A percentile compares a stretch with the other conserved stretches of the same genome.
Conservation (phyloP, 1,140 invertebrate species). For the honey bee (Apis mellifera) region DNA sequence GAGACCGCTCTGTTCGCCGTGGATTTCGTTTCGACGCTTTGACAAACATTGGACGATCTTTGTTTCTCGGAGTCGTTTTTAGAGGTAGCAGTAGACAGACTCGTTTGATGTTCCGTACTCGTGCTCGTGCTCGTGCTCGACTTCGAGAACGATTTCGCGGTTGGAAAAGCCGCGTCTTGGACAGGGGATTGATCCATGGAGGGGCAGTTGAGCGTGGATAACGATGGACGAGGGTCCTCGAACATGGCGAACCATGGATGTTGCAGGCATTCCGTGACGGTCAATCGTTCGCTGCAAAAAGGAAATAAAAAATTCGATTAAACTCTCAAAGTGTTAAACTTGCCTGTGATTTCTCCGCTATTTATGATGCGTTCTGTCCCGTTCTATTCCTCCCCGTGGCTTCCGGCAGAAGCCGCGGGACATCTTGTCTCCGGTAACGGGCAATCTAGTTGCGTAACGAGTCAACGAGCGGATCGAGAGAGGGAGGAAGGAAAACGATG, state of each 20-base stretch:
- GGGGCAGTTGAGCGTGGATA: conserved; percentile 39
- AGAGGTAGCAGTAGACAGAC: conserved; percentile 8
- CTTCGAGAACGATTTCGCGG: conserved; percentile 25
- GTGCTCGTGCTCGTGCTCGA: neutral
- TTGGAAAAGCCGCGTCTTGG: conserved; percentile 47
- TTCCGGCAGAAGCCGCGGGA: conserved; percentile 42
- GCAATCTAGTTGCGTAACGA: conserved; percentile 41
- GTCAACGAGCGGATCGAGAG: neutral
- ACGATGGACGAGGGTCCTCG: conserved; percentile 64
- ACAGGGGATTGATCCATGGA: conserved; percentile 21
- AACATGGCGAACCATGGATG: conserved; percentile 84
- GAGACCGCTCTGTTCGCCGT: conserved; percentile 46
- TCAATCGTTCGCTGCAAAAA: conserved; percentile 83
- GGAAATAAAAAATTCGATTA: conserved; percentile 51
- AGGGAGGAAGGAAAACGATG: neutral
- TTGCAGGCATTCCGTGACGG: conserved; percentile 84
- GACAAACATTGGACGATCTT: conserved; percentile 3
- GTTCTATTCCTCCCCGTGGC: neutral
- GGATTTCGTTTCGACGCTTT: conserved; percentile 33
- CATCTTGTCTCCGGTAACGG: conserved; percentile 24
- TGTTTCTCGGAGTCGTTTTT: conserved; percentile 44
- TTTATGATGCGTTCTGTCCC: neutral
- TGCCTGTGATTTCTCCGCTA: neutral
- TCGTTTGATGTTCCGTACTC: conserved; percentile 28
- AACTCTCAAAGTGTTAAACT: neutral